A percentile compares a stretch with the other conserved stretches of the same genome.
Conservation (phyloP, 2,888 invertebrate species). For the Sialis fuliginosa region DNA sequence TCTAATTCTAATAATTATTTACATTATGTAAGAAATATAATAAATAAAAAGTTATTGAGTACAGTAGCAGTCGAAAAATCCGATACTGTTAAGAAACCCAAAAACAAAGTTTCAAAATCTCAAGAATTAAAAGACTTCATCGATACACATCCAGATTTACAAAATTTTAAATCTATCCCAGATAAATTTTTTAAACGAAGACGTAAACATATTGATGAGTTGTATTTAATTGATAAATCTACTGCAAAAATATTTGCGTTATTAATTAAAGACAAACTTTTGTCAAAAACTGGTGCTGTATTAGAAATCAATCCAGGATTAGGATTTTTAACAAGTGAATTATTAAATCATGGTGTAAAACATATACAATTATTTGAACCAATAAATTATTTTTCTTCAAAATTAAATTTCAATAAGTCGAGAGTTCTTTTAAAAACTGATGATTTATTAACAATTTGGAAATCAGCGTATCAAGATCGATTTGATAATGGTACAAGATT, state of each 20-base stretch:
- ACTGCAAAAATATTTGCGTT: constrained; percentile 1
- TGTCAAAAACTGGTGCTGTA: background rate
- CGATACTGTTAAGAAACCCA: background rate
- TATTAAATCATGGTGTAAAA: background rate
- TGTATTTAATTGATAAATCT: constrained; percentile 4
- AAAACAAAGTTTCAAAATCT: background rate
- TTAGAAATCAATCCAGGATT: constrained; percentile 5
- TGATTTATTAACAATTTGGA: constrained; percentile 3
- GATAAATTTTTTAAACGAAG: background rate
- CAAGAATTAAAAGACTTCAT: background rate
- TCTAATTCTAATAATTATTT: too few species aligned
- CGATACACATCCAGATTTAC: background rate
- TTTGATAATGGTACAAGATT: constrained; percentile 4
- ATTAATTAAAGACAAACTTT: background rate
- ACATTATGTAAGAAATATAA: too few species aligned
- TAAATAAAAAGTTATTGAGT: background rate
- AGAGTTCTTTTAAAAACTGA: background rate
- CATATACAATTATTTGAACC: background rate
- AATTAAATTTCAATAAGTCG: background rate
- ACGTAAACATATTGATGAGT: background rate
- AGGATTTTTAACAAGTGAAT: constrained; percentile 2
- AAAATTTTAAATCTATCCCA: background rate
- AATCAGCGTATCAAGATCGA: constrained; percentile 3
- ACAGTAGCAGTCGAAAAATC: background rate
- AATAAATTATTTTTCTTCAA: background rate